phyloP scores from a whole-genome alignment of 1,140 invertebrate species.

The Diuraphis noxia region DNA sequence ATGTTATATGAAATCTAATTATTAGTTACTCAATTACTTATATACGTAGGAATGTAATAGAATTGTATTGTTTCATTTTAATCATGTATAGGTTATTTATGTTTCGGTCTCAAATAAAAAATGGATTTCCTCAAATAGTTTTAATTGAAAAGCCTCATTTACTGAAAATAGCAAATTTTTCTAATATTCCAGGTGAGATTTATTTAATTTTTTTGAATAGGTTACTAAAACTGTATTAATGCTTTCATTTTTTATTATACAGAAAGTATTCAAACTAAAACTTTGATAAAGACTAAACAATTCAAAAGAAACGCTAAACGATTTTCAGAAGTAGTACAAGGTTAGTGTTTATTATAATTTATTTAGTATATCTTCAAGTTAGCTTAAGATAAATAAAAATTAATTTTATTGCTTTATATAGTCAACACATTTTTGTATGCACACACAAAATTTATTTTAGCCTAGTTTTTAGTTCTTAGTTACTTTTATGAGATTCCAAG shows the following conservation, averaged over 20 bases:
- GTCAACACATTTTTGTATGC: too few relatives aligned
- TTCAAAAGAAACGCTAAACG: conserved; percentile 35
- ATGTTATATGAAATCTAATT: not conserved
- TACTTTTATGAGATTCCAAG: not conserved
- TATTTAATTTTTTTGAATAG: not conserved
- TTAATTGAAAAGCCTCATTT: conserved; percentile 2
- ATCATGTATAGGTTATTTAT: conserved; percentile 42
- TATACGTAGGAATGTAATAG: not conserved
- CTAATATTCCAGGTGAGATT: not conserved
- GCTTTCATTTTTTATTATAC: not conserved
- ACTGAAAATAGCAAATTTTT: not conserved
- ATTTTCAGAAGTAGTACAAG: conserved; percentile 54
- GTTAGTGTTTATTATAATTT: conserved; percentile 5
- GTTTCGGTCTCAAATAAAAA: conserved; percentile 31
- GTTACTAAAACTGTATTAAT: not conserved
- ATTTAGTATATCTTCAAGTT: not conserved
- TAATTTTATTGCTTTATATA: too few relatives aligned
- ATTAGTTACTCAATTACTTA: not conserved
- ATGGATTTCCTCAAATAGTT: conserved; percentile 9
- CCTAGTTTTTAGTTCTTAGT: not conserved
- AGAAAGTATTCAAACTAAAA: conserved; percentile 34
- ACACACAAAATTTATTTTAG: not conserved
- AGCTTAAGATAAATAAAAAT: too few relatives aligned
- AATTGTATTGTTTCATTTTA: not conserved
- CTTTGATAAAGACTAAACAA: conserved; percentile 31